phyloP scores from a whole-genome alignment of 2,888 invertebrate species.

The Mimas tiliae region DNA sequence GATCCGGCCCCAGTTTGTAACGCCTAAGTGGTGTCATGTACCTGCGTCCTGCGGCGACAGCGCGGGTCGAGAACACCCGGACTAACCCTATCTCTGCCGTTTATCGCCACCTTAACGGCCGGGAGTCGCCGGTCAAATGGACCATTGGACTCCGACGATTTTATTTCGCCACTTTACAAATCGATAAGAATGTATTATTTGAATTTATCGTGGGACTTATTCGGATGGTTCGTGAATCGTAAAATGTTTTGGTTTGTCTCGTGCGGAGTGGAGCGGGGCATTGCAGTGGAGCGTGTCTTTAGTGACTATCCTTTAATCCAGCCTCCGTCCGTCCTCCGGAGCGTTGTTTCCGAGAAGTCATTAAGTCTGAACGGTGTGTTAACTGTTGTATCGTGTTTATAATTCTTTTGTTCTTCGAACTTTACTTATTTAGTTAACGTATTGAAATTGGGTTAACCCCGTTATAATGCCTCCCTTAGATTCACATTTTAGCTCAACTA shows the following conservation, averaged over 20 bases:
- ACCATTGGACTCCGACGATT: slow-evolving; percentile 11
- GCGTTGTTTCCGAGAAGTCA: slow-evolving; percentile 14
- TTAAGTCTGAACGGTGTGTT: slow-evolving; percentile 15
- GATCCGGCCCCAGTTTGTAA: slow-evolving; percentile 28
- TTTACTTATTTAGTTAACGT: background rate
- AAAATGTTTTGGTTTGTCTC: background rate
- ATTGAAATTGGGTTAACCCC: background rate
- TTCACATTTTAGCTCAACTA: no score
- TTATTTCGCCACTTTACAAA: slow-evolving; percentile 25
- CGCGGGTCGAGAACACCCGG: slow-evolving; percentile 15
- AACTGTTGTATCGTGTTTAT: slow-evolving; percentile 16
- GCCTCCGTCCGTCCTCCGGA: no score
- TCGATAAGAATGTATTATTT: slow-evolving; percentile 20
- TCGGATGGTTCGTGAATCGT: slow-evolving; percentile 15
- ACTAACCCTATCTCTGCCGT: slow-evolving; percentile 11
- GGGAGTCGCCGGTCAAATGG: slow-evolving; percentile 11
- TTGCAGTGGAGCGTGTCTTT: background rate
- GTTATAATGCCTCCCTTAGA: no score
- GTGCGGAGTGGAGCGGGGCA: background rate
- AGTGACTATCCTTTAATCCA: slow-evolving; percentile 6
- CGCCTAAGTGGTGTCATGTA: slow-evolving; percentile 37
- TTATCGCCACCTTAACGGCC: slow-evolving; percentile 22
- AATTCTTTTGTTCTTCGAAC: slow-evolving; percentile 7
- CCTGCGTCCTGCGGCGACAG: slow-evolving; percentile 25
- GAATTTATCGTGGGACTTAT: slow-evolving; percentile 14